Conservation (phyloP, 2,888 invertebrate genomes). For the Romanomermis culicivorax region DNA sequence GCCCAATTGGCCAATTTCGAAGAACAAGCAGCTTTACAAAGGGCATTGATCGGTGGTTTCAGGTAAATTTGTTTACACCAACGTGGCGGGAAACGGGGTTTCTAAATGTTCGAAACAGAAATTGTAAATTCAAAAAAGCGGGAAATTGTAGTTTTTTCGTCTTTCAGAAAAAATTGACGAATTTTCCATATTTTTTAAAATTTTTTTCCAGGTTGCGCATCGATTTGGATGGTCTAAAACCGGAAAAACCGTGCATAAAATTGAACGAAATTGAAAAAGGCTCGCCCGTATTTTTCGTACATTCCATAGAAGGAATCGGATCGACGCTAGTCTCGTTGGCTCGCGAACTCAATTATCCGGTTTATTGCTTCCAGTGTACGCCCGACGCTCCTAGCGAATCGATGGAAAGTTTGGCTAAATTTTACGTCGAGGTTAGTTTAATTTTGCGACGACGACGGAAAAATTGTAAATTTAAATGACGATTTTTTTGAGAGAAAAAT, state of each 20-base stretch:
- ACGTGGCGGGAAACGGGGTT: too few relatives aligned
- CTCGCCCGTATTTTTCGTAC: constrained; percentile 37
- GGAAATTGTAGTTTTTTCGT: too few relatives aligned
- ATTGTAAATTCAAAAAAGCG: too few relatives aligned
- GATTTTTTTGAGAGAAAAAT: not conserved
- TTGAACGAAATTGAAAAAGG: constrained; percentile 32
- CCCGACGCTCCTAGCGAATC: constrained; percentile 44
- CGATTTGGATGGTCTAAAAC: constrained; percentile 46
- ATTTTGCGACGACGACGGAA: not conserved
- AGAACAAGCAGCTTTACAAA: not conserved
- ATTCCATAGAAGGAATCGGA: constrained; percentile 67
- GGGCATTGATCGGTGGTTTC: not conserved
- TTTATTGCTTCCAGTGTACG: constrained; percentile 74
- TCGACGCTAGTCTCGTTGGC: constrained; percentile 49
- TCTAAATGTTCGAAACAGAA: too few relatives aligned
- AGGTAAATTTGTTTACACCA: too few relatives aligned
- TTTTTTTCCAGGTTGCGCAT: constrained; percentile 19
- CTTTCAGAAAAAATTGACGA: too few relatives aligned
- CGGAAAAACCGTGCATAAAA: constrained; percentile 45
- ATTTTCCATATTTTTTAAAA: too few relatives aligned
- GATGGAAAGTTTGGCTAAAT: constrained; percentile 24
- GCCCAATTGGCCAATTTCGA: not conserved
- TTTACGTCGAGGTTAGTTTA: constrained; percentile 19
- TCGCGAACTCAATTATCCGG: constrained; percentile 47
- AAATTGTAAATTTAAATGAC: not conserved